Conservation (phyloP, 2,113 vertebrate genomes). For the Oncorhynchus nerka region DNA sequence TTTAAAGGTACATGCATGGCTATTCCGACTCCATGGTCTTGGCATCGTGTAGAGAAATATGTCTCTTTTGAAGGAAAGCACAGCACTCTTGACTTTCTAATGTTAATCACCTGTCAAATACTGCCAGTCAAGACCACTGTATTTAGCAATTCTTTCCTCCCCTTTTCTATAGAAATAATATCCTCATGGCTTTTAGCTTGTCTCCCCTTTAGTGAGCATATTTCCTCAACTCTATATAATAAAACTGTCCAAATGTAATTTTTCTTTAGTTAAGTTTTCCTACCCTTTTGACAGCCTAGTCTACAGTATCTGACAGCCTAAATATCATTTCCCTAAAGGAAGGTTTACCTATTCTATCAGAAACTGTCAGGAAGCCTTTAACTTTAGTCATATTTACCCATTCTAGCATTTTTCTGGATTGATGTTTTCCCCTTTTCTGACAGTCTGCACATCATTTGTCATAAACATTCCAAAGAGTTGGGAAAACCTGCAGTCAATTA, state of each 20-base stretch:
- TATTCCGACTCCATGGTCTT: not conserved
- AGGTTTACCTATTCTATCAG: not conserved
- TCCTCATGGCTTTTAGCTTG: not conserved
- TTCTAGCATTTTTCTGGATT: not conserved
- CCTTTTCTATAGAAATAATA: not conserved
- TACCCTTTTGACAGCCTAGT: not conserved
- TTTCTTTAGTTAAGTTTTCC: not conserved
- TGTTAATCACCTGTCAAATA: constrained; percentile 19
- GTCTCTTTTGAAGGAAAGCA: not conserved
- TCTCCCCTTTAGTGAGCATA: no score
- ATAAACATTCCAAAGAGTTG: not conserved
- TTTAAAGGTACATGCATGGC: not conserved
- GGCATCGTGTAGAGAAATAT: not conserved
- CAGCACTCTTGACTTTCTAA: constrained; percentile 5
- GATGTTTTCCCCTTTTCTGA: not conserved
- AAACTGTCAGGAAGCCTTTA: not conserved
- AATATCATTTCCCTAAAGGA: not conserved
- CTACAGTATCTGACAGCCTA: not conserved
- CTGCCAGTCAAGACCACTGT: not conserved
- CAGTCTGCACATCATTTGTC: not conserved
- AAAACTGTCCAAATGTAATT: not conserved
- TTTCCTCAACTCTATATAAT: not conserved
- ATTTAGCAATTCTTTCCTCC: not conserved
- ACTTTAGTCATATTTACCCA: not conserved
- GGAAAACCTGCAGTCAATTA: constrained; percentile 10